Evolutionary conservation across 2,888 invertebrate species (phyloP).

Genomic region (Mimumesa dahlbomi): DNA sequence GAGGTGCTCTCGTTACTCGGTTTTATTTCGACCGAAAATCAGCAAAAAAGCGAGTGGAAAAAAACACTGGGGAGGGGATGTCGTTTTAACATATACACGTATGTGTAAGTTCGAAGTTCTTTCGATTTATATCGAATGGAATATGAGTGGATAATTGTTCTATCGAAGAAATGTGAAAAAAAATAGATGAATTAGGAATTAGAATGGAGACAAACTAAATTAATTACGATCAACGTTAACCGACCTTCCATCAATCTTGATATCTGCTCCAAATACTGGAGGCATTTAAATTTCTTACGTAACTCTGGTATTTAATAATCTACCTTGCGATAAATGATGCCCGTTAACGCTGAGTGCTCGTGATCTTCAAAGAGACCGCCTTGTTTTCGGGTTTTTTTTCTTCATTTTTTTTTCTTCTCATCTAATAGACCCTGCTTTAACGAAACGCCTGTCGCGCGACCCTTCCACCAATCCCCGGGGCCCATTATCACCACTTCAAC

Average conservation of each 20-base stretch:
- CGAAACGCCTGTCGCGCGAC: constrained; percentile 13
- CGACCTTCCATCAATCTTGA: constrained; percentile 50
- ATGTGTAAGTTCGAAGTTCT: too few relatives aligned
- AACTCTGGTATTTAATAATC: constrained; percentile 67
- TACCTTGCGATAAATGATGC: constrained; percentile 62
- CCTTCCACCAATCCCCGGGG: neutral
- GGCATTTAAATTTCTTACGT: constrained; percentile 33
- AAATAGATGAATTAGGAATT: constrained; percentile 1
- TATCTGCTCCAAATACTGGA: constrained; percentile 44
- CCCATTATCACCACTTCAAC: constrained; percentile 55
- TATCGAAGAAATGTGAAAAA: too few relatives aligned
- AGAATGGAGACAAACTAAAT: constrained; percentile 4
- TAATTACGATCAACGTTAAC: constrained; percentile 47
- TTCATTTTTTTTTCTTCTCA: too few relatives aligned
- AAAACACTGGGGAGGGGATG: neutral
- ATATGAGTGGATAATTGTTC: too few relatives aligned
- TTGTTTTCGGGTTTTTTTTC: too few relatives aligned
- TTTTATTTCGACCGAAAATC: neutral
- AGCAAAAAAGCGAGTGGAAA: neutral
- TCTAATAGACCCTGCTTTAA: constrained; percentile 32
- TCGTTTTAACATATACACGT: too few relatives aligned
- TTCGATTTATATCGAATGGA: too few relatives aligned
- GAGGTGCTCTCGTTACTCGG: constrained; percentile 52
- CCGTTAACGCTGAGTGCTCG: constrained; percentile 60
- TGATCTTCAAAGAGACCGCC: constrained; percentile 63